phyloP scores from a whole-genome alignment of 2,888 invertebrate genomes.

The Alentia gelatinosa region DNA sequence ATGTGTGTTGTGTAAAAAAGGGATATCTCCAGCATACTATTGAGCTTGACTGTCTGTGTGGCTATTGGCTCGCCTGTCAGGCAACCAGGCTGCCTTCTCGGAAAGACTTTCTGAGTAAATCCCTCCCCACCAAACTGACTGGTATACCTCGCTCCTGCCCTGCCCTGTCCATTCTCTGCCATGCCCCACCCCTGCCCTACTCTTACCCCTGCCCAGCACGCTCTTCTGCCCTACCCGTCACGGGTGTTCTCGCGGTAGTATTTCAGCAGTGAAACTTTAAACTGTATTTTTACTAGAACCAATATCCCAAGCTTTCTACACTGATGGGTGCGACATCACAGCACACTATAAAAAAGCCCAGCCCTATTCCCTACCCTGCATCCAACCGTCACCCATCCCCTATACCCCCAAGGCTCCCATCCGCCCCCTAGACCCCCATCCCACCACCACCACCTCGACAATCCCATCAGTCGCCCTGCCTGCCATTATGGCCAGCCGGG shows the following conservation, averaged over 20 bases:
- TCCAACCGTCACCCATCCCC: background rate
- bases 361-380: background rate
- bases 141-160: no score
- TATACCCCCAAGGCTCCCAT: background rate
- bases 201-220: no score
- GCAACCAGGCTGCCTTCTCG: no score
- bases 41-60: no score
- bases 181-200: no score
- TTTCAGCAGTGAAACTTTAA: background rate
- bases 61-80: no score
- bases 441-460: background rate
- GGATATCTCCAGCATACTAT: no score
- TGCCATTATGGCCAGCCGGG: slow-evolving; percentile 34
- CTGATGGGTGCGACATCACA: background rate
- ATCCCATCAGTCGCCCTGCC: slow-evolving; percentile 5
- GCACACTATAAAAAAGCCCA: background rate
- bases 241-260: background rate
- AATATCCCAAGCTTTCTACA: background rate
- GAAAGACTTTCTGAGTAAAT: no score
- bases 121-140: no score
- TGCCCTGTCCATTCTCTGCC: no score
- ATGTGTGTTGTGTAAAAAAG: no score
- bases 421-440: background rate
- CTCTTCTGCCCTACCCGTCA: background rate
- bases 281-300: background rate